Conservation (phyloP, 2,113 vertebrate genomes). For the Gorsachius goisagi region DNA sequence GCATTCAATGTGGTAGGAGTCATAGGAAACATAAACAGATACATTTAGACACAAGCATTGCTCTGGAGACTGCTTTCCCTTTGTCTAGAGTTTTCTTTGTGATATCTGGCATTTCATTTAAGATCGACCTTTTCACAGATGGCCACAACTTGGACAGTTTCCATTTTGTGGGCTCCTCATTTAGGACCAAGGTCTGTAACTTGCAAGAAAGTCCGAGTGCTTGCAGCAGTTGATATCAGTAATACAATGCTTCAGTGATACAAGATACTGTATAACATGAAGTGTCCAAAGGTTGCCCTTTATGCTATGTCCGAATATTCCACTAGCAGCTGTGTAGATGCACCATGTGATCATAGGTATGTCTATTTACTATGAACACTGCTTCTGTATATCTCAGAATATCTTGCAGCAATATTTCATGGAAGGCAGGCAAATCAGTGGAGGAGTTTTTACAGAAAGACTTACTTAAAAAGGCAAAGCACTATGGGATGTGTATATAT, state of each 20-base stretch:
- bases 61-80: not conserved
- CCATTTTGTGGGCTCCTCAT: not conserved
- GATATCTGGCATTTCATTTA: not conserved
- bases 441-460: not conserved
- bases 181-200: not conserved
- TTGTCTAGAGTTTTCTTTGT: not conserved
- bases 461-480: not conserved
- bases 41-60: not conserved
- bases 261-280: not conserved
- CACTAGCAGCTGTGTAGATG: not conserved
- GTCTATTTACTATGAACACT: not conserved
- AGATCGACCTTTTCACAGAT: not conserved
- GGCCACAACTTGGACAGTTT: accelerated
- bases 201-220: not conserved
- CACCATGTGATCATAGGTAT: not conserved
- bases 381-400: not conserved
- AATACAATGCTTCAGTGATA: not conserved
- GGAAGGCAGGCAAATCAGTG: not conserved
- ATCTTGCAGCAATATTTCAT: not conserved
- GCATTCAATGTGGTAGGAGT: accelerated
- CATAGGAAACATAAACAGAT: not conserved
- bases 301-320: not conserved
- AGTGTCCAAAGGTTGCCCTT: not conserved
- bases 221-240: not conserved
- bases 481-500: not conserved